phyloP scores from a whole-genome alignment of 2,888 invertebrate species.

The Tenthredo amoena region DNA sequence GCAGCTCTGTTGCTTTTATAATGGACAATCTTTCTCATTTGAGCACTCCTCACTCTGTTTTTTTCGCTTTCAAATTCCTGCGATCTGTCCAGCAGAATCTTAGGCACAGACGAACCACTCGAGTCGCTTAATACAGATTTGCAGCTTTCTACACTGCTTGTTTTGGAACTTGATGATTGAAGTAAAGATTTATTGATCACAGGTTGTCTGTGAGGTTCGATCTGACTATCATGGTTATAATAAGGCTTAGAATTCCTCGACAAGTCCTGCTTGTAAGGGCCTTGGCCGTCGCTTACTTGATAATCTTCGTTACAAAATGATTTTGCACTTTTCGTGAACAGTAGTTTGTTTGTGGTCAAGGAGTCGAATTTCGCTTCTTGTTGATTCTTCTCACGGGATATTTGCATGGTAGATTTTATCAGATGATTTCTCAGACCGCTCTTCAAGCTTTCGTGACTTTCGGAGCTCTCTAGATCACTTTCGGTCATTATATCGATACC shows the following conservation, averaged over 20 bases:
- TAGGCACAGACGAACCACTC: slow-evolving; percentile 67
- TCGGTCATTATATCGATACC: slow-evolving; percentile 62
- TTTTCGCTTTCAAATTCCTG: slow-evolving; percentile 66
- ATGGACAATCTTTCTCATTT: slow-evolving; percentile 78
- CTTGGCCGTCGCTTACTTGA: slow-evolving; percentile 23
- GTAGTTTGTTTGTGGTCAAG: slow-evolving; percentile 6
- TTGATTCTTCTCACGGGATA: slow-evolving; percentile 16
- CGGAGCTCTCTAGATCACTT: slow-evolving; percentile 72
- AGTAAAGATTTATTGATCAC: slow-evolving; percentile 45
- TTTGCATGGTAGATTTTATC: slow-evolving; percentile 59
- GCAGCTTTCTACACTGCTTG: slow-evolving; percentile 70
- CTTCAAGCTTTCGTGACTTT: slow-evolving; percentile 71
- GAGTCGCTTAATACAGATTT: slow-evolving; percentile 72
- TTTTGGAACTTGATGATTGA: slow-evolving; percentile 52
- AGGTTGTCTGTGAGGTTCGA: slow-evolving; percentile 59
- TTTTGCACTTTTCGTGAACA: slow-evolving; percentile 30
- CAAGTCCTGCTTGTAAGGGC: slow-evolving; percentile 6
- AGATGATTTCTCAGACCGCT: slow-evolving; percentile 67
- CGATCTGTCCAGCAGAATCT: slow-evolving; percentile 61
- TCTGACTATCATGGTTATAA: slow-evolving; percentile 53
- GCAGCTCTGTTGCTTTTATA: slow-evolving; percentile 81
- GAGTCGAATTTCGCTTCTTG: slow-evolving; percentile 34
- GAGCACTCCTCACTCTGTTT: slow-evolving; percentile 69
- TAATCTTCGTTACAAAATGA: slow-evolving; percentile 39
- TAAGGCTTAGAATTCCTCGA: slow-evolving; percentile 54